phyloP scores from a whole-genome alignment of 1,140 invertebrate species.

The Amyelois transitella region DNA sequence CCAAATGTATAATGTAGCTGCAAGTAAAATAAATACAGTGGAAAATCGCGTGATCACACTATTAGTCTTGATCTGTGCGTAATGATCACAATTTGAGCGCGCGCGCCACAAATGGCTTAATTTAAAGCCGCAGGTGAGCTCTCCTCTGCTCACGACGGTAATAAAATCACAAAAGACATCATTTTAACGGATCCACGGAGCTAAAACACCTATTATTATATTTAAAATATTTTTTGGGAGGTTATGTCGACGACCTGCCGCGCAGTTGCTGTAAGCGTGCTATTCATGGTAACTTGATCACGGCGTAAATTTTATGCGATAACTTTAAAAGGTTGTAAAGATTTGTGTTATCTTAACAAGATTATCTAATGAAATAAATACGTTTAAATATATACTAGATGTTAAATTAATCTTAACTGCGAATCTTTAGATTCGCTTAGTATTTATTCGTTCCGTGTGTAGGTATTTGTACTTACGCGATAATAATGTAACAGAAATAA shows the following conservation, averaged over 20 bases:
- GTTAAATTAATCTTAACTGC: no score
- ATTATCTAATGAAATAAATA: no score
- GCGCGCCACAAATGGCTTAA: constrained; percentile 11
- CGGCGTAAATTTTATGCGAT: no score
- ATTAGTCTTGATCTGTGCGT: constrained; percentile 40
- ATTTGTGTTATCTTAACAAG: no score
- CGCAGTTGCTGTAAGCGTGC: no score
- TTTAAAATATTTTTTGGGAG: background rate
- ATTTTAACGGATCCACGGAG: constrained; percentile 1
- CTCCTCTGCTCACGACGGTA: constrained; percentile 1
- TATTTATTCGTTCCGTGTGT: no score
- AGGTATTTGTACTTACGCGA: no score
- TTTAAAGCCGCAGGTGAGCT: constrained; percentile 9
- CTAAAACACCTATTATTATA: background rate
- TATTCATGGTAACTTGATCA: no score
- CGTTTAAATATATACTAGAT: no score
- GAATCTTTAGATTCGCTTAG: no score
- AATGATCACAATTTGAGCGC: constrained; percentile 37
- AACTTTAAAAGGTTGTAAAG: no score
- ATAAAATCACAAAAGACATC: constrained; percentile 4
- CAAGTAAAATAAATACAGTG: constrained; percentile 11
- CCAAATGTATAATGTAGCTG: constrained; percentile 15
- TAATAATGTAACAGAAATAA: no score
- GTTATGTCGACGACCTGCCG: background rate
- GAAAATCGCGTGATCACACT: constrained; percentile 34